These are phyloP conservation scores for Enhydra lutris DNA, from an alignment of 2,113 vertebrate species.

Conservation along the genomic window DNA sequence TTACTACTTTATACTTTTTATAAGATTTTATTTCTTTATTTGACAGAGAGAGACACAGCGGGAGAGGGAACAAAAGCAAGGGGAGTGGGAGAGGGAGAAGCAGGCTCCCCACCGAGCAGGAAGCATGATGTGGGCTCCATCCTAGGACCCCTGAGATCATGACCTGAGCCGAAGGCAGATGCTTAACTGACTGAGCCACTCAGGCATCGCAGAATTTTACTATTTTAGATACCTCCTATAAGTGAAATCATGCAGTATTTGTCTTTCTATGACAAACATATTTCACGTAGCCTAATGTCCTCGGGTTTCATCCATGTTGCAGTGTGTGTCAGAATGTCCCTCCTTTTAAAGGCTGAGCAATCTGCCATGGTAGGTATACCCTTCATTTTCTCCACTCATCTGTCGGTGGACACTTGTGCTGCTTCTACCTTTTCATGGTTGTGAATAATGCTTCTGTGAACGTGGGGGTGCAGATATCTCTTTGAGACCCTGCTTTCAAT, in stretches of 20 bases:
- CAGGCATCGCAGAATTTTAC: not conserved
- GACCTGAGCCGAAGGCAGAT: no score
- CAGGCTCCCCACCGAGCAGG: no score
- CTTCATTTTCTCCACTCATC: not conserved
- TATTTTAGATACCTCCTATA: not conserved
- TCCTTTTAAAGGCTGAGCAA: not conserved
- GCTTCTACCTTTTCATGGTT: not conserved
- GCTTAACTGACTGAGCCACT: no score
- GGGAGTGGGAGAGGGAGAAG: no score
- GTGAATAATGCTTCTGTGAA: not conserved
- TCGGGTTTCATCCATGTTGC: not conserved
- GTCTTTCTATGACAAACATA: not conserved
- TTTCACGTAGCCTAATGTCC: not conserved
- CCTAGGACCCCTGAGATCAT: no score
- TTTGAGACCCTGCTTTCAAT: not conserved
- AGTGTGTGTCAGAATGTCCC: not conserved
- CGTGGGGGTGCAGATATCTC: not conserved
- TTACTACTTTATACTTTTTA: not conserved
- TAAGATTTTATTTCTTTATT: no score
- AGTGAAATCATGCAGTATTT: not conserved
- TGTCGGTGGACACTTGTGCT: not conserved
- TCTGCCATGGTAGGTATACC: not conserved
- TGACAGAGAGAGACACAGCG: no score
- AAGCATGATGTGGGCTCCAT: no score
- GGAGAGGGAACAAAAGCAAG: no score